Percentiles rank a stretch among this genome's conserved stretches.
phyloP scores from a whole-genome alignment of 2,888 invertebrate species.

The Tachina lurida region DNA sequence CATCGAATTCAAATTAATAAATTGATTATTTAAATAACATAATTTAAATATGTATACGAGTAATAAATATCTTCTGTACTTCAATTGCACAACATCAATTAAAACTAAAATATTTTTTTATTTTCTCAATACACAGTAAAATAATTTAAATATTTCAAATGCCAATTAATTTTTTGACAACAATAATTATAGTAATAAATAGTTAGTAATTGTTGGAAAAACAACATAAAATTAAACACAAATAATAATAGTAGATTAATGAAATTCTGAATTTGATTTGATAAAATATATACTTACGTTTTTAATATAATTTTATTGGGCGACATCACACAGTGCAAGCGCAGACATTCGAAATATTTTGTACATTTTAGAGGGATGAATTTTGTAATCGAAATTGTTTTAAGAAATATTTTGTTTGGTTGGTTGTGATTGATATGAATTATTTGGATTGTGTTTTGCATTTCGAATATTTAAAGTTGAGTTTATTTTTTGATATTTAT shows the following conservation, averaged over 20 bases:
- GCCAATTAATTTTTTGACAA: slow-evolving; percentile 56
- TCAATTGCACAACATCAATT: slow-evolving; percentile 62
- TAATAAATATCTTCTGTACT: slow-evolving; percentile 17
- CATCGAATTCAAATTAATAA: slow-evolving; percentile 20
- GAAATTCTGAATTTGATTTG: slow-evolving; percentile 56
- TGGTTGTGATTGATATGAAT: slow-evolving; percentile 63
- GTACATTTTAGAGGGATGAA: slow-evolving; percentile 59
- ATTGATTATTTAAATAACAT: slow-evolving; percentile 9
- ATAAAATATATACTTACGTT: slow-evolving; percentile 54
- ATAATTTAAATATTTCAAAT: slow-evolving; percentile 3
- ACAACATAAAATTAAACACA: slow-evolving; percentile 62
- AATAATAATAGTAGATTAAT: slow-evolving; percentile 42
- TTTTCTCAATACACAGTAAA: slow-evolving; percentile 25
- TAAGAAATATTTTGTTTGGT: slow-evolving; percentile 42
- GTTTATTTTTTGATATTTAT: slow-evolving; percentile 54
- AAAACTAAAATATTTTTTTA: slow-evolving; percentile 19
- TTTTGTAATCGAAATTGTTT: slow-evolving; percentile 56
- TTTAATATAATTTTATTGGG: not conserved
- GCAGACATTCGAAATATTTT: slow-evolving; percentile 53
- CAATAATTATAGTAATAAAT: slow-evolving; percentile 31
- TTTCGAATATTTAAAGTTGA: slow-evolving; percentile 66
- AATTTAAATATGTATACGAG: slow-evolving; percentile 19
- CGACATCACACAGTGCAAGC: slow-evolving; percentile 52
- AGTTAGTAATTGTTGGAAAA: slow-evolving; percentile 30
- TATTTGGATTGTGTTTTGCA: slow-evolving; percentile 56